Evolutionary conservation across 2,888 invertebrate genomes (phyloP), one percentile per base, ranked within the genome.

Genomic region (Scelioninae gen. 2): DNA sequence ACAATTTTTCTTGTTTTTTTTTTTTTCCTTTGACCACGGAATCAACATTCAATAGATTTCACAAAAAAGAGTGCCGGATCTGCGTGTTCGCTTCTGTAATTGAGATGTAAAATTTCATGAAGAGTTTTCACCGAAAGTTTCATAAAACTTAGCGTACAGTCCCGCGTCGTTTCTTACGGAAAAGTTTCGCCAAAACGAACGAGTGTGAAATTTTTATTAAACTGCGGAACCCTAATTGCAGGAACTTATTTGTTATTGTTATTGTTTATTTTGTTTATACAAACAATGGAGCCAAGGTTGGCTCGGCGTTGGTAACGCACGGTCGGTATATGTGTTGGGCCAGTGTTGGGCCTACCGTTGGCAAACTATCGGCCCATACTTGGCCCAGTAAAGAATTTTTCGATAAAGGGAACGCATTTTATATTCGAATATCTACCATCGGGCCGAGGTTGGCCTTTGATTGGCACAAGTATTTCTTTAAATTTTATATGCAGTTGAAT

Each of bases 61-160:
- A 43, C 33, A 15, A 55, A 28, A 19, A 35, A 55, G 37, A 18
- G 43, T 19, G 18, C 39, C 61, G n/a, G 52, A 63, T 57, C 68
- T 55, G 57, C 63, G 52, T 73, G 68, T 68, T 69, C 68, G 61
- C 57, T 57, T 63, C 45, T 55, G 33, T 73, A 73, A 73, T 67
- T 67, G 73, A 67, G 73, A 73, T 73, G 73, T 73, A 73, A 73
- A 67, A 73, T 73, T 73, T 67, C 67, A 73, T 73, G 67, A 73
- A 73, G 57, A 73, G 73, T 73, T 67, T 72, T 53, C 65, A 15
- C 61, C 46, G 22, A 73, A 73, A 61, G 67, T 73, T 67, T 55
- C 61, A 37, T 28, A 57, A 67, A 72, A 61, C 72, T 72, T 72
- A 65, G 65, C 48, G 53, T 28, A 31, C 37, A 57, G 45, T 58